Evolutionary conservation across 1,140 invertebrate species (phyloP), one percentile per base, ranked within the genome.

Genomic region (Rhyacophila brunnea): DNA sequence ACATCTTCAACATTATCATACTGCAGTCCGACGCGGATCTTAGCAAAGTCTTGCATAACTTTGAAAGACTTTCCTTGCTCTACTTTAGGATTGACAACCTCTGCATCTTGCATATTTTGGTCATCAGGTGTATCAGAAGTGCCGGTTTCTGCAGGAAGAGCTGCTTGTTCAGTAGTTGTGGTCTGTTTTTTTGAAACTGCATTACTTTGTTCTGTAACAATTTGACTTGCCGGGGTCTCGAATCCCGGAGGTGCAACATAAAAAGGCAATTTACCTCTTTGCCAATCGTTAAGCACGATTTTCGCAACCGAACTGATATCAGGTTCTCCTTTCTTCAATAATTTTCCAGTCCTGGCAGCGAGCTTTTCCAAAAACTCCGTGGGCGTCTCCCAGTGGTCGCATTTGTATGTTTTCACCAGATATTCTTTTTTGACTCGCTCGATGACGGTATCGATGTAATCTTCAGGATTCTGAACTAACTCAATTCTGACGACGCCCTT

Each of bases 201-300:
- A 17, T 28, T 18, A 32, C 34, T 19, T 48, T 11, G 11, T 49
- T 60, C 62, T 51, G 67, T 53, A 20, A 32, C 40, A 50, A 53
- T 57, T 58, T 75, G 80, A 64, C 72, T 70, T 65, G 80, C 60
- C 10, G 87, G 87, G 45, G 81, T 70, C 71, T 88, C 87, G 74
- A 85, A 91, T 10, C 85, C 88, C 52, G 88, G 85, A 9, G 96
- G 96, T 47, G 85, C 80, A 1, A 94, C 87, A 81, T 94, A 99
- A 74, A 92, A 99, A 0, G 96, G 96, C 36, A 99, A 78, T 77
- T 96, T 96, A 10, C 97, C 97, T 68, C 98, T 83, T 77, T 99
- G 97, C 89, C 93, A 99, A 74, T 99, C 98, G 81, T 99, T 99
- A 0, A 99, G 78, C 2, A 99, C 86, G 90, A 98, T 98, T 73